Base-by-base conservation (phyloP, 2,113 vertebrate species). In the Rhadina sibilatrix region DNA sequence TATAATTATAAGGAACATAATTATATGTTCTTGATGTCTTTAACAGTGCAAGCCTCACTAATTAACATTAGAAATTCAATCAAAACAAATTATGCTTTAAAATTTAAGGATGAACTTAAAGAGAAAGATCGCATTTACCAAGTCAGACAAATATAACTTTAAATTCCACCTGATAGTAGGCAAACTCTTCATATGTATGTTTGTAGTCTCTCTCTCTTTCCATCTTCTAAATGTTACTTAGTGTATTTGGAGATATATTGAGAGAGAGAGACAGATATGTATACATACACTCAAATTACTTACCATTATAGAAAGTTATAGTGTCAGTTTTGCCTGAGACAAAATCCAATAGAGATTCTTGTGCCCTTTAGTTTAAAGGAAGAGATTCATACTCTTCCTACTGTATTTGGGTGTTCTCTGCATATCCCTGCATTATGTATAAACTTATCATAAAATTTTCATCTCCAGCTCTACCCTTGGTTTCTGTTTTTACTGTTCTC, bases 1-100 rank as follows among this genome's bases (percentile, higher is more conserved):
- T 60, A 94, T 96, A 96, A 98, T 95, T 97, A 96, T 97, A 94
- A 97, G 91, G 97, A 97, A 97, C 71, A 77, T 97, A 97, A 98
- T 96, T 97, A 96, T 95, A 96, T 96, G 86, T 97, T 97, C 94
- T 96, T 95, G 68, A 94, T 97, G 80, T 82, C 83, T 97, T 97
- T 97, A 96, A 97, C 94, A 95, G 81, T 95, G 68, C 94, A 86
- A 97, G 85, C 85, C 61, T 95, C 77, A 84, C 96, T 98, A 98
- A 97, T 97, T 98, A 97, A 88, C 88, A 96, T 85, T 96, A 96
- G 81, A 96, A 97, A 83, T 77, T 94, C 87, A 96, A 97, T 95
- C 87, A 97, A 98, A 97, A 97, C 90, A 94, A 92, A 97, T 97
- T 96, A 97, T 95, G 82, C 54, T 94, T 95, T 94, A 93, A 97